Base-by-base conservation (phyloP, 1,140 invertebrate species). In the Drosophila insularis region DNA sequence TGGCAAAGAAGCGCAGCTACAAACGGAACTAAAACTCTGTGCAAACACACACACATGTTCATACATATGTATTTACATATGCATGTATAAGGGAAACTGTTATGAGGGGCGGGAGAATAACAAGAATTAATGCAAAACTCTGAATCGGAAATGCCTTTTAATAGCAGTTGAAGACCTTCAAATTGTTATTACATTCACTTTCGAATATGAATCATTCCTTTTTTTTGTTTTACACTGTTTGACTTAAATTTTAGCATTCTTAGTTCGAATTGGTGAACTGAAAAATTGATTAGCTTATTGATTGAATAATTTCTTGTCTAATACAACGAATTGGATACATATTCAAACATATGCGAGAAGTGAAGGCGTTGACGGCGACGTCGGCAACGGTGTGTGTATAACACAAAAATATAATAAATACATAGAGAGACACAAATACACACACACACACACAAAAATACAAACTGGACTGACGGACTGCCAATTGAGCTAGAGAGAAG, bases 401-500 rank as follows among this genome's bases (percentile, higher is more conserved):
- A 58, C 74, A 31, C 37, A 40, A 67, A 75, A 64, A 68, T 69
- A 75, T 19, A 74, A 68, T 23, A 32, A 31, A 71, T 37, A 78
- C 74, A 31, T 23, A 17, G 46, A 75, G 72, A 75, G 62, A 68
- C 31, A 72, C 43, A 68, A 32, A 21, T n/a, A 71, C 14, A 78
- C 32, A 31, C 61, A 59, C 11, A 10, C 32, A 59, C 32, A 50
- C 55, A 63, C 21, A 72, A 27, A 27, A 43, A 27, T n/a, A 61
- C 50, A 58, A 56, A 37, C 67, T 62, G 75, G 75, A 82, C 63
- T 64, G 46, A 68, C 66, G 56, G 81, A 62, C 81, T 81, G 82
- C 74, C 82, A 86, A 86, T 86, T 86, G 81, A 86, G 80, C 82
- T 86, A 86, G 78, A 76, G 74, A 75, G 73, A 75, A 80, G 81